These are phyloP conservation scores for Alaudala cheleensis DNA, from an alignment of 2,113 vertebrate genomes.

Conservation along the genomic window DNA sequence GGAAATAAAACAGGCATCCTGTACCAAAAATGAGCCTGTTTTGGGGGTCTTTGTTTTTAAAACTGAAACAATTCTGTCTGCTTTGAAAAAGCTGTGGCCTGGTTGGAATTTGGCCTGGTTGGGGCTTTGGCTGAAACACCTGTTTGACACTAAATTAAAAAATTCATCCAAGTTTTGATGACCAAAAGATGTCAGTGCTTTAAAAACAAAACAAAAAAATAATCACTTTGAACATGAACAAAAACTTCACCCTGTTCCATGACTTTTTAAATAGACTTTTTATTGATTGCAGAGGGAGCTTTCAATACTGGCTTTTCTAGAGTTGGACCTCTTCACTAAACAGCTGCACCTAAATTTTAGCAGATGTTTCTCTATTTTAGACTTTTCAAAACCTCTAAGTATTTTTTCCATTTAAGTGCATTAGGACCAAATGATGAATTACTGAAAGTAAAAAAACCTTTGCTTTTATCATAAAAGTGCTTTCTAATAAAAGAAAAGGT, in stretches of 20 bases:
- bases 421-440: not conserved
- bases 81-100: not conserved
- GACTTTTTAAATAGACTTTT: not conserved
- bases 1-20: not conserved
- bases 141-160: not conserved
- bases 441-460: not conserved
- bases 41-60: not conserved
- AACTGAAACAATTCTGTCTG: not conserved
- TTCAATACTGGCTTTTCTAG: not conserved
- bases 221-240: conserved; percentile 22
- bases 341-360: conserved; percentile 27
- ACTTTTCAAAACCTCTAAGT: not conserved
- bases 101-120: not conserved
- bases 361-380: conserved; percentile 38
- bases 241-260: not conserved
- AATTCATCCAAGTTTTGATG: not conserved
- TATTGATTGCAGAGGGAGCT: conserved; percentile 13
- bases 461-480: not conserved
- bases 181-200: conserved; percentile 5
- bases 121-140: not conserved
- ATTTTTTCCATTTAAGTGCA: not conserved
- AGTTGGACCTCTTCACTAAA: not conserved
- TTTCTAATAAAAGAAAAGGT: not conserved
- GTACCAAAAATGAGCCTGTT: not conserved
- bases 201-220: not conserved